Evolutionary conservation across 2,113 vertebrate genomes (phyloP), one percentile per base, ranked within the genome.

Genomic region (Amazona guildingii): DNA sequence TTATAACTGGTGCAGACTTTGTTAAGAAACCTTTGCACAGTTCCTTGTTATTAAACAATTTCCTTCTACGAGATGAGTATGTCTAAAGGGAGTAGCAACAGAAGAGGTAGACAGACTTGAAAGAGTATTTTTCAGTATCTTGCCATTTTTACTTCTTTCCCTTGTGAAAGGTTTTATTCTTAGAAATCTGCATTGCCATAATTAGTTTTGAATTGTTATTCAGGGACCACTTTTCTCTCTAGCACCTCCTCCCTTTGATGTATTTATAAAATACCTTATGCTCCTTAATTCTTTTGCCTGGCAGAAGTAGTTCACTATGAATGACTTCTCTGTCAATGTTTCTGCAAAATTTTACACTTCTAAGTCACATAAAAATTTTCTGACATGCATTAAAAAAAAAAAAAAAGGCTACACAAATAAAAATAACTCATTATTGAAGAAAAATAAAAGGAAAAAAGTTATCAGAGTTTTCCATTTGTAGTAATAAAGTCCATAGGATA

Each of bases 251-350:
- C 72, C 31, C 12, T 84, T 77, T 39, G 15, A 72, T 86, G 8
- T 92, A 94, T 95, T 96, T 97, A 94, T 90, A 93, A 93, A 93
- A 88, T 81, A 88, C 88, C 72, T 85, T 96, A 94, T 93, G 92
- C 51, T 96, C 63, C 73, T 83, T 86, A 93, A 96, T 92, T 97
- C 64, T 94, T 95, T 80, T 79, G 54, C 54, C 78, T 88, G 61
- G 25, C 82, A 97, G 83, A 51, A 92, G 69, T 64, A 70, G 18
- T 86, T 86, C 55, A 27, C 21, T 74, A 92, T 62, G 84, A 96
- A 96, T 83, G n/a, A 93, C 72, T 94, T 93, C 83, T 78, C 51
- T 76, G 76, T 92, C 64, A 81, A 72, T 67, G 64, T 94, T 95
- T 80, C 88, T 96, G 90, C 39, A 92, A 93, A 76, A 48, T 85